phyloP scores from a whole-genome alignment of 2,888 invertebrate genomes.

The Sarcophaga carnaria region DNA sequence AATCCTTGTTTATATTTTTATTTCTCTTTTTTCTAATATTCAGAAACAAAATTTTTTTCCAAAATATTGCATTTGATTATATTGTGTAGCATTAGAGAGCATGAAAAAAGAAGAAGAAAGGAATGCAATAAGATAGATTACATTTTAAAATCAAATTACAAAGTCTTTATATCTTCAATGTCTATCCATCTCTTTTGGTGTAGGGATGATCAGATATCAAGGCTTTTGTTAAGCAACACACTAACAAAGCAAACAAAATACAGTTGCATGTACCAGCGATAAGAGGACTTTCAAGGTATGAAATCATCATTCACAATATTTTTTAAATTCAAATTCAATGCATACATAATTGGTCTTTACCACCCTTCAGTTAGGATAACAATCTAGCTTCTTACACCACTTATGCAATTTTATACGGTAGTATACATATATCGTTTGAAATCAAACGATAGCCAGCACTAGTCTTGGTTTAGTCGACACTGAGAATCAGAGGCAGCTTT shows the following conservation, averaged over 20 bases:
- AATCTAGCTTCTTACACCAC: too few species aligned
- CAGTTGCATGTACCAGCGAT: neutral
- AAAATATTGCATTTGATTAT: constrained; percentile 50
- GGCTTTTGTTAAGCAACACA: constrained; percentile 45
- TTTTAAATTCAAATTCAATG: neutral
- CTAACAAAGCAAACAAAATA: constrained; percentile 25
- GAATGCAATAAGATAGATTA: constrained; percentile 67
- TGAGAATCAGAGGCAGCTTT: too few species aligned
- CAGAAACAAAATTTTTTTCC: neutral
- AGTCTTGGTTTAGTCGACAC: too few species aligned
- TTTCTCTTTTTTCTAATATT: neutral
- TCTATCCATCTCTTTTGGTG: constrained; percentile 40
- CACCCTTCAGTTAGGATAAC: too few species aligned
- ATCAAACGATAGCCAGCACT: too few species aligned
- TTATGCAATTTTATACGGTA: too few species aligned
- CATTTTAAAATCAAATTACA: constrained; percentile 63
- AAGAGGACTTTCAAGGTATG: constrained; percentile 1
- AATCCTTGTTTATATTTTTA: neutral
- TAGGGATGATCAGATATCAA: constrained; percentile 47
- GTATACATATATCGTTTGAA: too few species aligned
- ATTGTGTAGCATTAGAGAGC: neutral
- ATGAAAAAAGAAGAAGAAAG: neutral
- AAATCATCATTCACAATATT: neutral
- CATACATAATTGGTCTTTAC: too few species aligned
- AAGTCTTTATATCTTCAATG: constrained; percentile 44